A percentile compares a stretch with the other conserved stretches of the same genome.
phyloP scores from a whole-genome alignment of 2,113 vertebrate species.

The Bolborhynchus lineola region DNA sequence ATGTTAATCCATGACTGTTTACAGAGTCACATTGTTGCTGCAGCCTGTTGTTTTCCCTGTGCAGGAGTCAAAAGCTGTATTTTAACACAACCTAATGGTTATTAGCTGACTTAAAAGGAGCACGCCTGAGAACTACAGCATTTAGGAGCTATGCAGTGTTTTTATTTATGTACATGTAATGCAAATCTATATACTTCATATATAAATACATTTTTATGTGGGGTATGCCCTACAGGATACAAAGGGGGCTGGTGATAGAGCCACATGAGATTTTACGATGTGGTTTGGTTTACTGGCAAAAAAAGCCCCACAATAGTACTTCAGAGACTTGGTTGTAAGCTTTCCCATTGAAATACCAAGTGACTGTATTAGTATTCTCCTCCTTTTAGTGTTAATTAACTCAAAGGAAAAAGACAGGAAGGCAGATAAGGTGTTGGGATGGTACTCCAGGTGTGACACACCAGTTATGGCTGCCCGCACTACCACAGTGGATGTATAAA shows the following conservation, averaged over 20 bases:
- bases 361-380: background rate
- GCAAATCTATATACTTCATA: background rate
- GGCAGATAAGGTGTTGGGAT: background rate
- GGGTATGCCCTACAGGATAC: background rate
- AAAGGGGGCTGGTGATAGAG: background rate
- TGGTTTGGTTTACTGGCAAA: background rate
- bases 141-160: background rate
- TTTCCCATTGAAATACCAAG: background rate
- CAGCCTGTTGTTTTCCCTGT: background rate
- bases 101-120: background rate
- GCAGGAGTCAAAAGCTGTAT: background rate
- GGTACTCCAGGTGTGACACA: background rate
- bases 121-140: background rate
- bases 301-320: background rate
- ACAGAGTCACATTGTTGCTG: background rate
- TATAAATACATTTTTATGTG: background rate
- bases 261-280: background rate
- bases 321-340: background rate
- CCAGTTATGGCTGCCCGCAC: background rate
- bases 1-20: slow-evolving; percentile 20
- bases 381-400: background rate
- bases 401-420: background rate
- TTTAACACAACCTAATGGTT: background rate
- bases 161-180: background rate
- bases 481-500: background rate